Conservation (phyloP, 2,888 invertebrate genomes). For the Drosophila kanekoi region DNA sequence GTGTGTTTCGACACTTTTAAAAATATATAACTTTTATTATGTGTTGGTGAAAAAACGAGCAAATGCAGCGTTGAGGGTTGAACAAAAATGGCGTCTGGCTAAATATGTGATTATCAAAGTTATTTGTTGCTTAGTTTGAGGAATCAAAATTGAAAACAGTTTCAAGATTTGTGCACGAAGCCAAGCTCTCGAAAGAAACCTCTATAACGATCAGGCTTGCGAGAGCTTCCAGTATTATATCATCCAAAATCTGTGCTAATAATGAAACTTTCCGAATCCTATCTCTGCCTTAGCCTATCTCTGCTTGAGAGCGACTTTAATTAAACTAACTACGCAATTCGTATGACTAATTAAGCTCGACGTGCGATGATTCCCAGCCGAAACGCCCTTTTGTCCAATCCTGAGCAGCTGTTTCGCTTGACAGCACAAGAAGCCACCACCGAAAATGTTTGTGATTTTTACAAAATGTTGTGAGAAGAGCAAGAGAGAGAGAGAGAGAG, state of each 20-base stretch:
- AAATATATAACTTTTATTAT: no score
- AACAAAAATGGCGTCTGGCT: conserved; percentile 42
- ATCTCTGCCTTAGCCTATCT: no score
- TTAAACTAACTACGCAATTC: neutral
- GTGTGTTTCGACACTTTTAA: no score
- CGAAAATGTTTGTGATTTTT: conserved; percentile 26
- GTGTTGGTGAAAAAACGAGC: conserved; percentile 43
- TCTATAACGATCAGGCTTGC: no score
- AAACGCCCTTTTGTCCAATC: neutral
- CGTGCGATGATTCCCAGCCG: conserved; percentile 3
- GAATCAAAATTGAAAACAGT: no score
- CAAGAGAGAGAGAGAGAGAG: no score
- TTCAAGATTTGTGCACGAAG: no score
- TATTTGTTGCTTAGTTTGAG: neutral
- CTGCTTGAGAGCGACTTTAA: neutral
- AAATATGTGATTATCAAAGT: neutral
- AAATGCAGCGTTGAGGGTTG: neutral
- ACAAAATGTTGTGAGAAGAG: conserved; percentile 3
- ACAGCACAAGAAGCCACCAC: conserved; percentile 31
- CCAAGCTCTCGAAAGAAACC: no score
- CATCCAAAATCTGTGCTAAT: no score
- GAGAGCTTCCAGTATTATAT: no score
- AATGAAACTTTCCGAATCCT: no score
- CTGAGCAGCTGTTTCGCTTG: conserved; percentile 52
- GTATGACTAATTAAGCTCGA: conserved; percentile 2